Conservation (phyloP, 2,888 invertebrate species). For the Frankliniella fusca region DNA sequence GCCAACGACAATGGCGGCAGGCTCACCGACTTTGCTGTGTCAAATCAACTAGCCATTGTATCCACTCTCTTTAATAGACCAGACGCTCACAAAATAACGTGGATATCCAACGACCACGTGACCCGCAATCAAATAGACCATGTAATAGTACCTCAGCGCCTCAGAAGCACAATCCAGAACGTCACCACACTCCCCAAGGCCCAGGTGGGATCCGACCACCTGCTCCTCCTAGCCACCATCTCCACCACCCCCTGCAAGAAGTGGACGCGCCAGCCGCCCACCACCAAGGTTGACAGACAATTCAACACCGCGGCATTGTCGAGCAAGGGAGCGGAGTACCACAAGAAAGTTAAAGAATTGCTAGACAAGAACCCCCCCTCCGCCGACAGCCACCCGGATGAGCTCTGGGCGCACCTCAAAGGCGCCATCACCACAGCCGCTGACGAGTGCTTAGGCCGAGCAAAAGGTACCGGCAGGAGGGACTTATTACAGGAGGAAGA, state of each 20-base stretch:
- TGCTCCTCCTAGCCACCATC: not conserved
- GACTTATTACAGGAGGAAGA: not conserved
- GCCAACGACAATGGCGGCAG: conserved; percentile 34
- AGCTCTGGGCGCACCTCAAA: not conserved
- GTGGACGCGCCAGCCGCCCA: not conserved
- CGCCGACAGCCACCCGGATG: not conserved
- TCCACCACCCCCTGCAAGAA: not conserved
- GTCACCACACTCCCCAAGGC: not conserved
- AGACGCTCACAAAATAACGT: not conserved
- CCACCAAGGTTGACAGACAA: not conserved
- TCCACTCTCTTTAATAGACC: not conserved
- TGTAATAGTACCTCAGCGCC: not conserved
- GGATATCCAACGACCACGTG: not conserved
- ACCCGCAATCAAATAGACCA: not conserved
- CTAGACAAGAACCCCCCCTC: not conserved
- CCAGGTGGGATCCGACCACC: not conserved
- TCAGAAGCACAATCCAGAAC: not conserved
- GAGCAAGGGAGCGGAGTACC: not conserved
- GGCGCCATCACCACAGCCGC: not conserved
- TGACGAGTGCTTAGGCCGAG: not conserved
- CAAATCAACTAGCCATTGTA: not conserved
- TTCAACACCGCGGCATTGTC: not conserved
- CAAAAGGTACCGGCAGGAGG: not conserved
- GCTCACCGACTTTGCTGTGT: conserved; percentile 29
- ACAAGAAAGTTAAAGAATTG: not conserved